Evolutionary conservation across 1,140 invertebrate species (phyloP).

Genomic region (Limonius californicus): DNA sequence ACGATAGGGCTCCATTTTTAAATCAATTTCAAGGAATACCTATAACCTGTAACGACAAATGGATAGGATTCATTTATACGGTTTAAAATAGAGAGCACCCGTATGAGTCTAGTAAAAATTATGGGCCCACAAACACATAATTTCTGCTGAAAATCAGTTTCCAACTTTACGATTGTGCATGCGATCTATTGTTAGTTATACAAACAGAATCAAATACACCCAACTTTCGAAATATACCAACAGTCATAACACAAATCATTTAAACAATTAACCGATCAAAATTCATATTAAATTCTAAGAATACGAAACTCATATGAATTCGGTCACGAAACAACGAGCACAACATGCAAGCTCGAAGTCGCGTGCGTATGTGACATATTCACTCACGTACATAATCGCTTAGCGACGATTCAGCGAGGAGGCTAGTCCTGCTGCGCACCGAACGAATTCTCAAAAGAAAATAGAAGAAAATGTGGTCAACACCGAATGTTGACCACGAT

Average conservation of each 20-base stretch:
- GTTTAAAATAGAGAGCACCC: too few relatives aligned
- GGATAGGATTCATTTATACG: too few relatives aligned
- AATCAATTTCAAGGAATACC: too few relatives aligned
- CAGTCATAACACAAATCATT: conserved; percentile 28
- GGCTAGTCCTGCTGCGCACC: not conserved
- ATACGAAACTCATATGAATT: conserved; percentile 29
- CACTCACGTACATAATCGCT: conserved; percentile 23
- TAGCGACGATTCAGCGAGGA: conserved; percentile 6
- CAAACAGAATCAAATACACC: not conserved
- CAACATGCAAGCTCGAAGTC: conserved; percentile 25
- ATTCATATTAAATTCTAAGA: conserved; percentile 28
- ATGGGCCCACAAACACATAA: too few relatives aligned
- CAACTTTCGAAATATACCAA: not conserved
- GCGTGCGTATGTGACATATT: conserved; percentile 31
- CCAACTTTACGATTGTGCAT: not conserved
- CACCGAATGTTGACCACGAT: too few relatives aligned
- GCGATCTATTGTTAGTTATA: not conserved
- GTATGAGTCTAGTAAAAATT: too few relatives aligned
- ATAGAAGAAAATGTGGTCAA: too few relatives aligned
- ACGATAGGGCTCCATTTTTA: too few relatives aligned
- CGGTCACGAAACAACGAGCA: conserved; percentile 21
- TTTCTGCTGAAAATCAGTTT: not conserved
- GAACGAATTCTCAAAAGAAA: too few relatives aligned
- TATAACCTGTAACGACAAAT: too few relatives aligned
- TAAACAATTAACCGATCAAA: conserved; percentile 34